Evolutionary conservation across 2,888 invertebrate species (phyloP), one percentile per base, ranked within the genome.

Genomic region (Chalcis sispes): DNA sequence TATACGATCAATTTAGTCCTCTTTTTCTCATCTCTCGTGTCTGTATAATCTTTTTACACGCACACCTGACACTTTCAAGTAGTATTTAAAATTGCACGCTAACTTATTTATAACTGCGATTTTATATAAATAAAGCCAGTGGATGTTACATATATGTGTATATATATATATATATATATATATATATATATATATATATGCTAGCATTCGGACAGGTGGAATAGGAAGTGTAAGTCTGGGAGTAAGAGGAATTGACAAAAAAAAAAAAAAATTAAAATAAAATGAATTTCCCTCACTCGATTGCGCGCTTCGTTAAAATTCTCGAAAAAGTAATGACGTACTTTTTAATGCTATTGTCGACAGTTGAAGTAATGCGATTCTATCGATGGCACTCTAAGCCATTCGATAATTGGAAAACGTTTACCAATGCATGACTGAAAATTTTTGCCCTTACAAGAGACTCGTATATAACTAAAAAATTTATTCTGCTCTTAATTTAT

Each of bases 241-340:
- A 18, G 58, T 15, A n/a, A 46, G 29, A 58, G 13, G 27, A 42
- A 36, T 20, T 46, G 40, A 67, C 18, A 25, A 40, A 23, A 52
- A 46, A 52, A n/a, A 18, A 36, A 52, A 18, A n/a, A 32, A 69
- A 58, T n/a, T n/a, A n/a, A 58, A 48, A 58, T 25, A 27, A 46
- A 58, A 58, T 46, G 56, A 67, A 58, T 58, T 46, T 36, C 29
- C 29, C 5, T 15, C n/a, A 42, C 40, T 42, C 61, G 48, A 46
- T 56, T 23, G 42, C 56, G 20, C 54, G 65, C 42, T 72, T 72
- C 72, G 65, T 72, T 72, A 72, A 64, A 72, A 62, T 72, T 72
- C 32, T 13, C 70, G 64, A 46, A 56, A 72, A 64, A 58, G 72
- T 65, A 72, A 72, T 72, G 46, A 48, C 36, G 48, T 56, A 54